Evolutionary conservation across 2,797 vertebrate species (phyloP).

Genomic region (Coreius guichenoti): DNA sequence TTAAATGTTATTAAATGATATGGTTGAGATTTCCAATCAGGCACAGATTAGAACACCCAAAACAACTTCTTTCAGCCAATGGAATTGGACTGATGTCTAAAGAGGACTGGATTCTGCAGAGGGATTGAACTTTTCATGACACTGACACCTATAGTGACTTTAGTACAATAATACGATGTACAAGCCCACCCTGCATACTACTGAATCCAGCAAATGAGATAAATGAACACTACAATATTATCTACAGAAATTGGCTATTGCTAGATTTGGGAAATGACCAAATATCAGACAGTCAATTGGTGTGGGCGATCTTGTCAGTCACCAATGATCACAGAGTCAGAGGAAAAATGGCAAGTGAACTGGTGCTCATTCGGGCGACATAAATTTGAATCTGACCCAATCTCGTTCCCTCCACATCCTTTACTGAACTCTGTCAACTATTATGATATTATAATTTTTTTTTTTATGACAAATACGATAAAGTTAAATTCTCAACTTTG

Average conservation of each 20-base stretch:
- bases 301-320: background rate
- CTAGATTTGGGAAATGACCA: background rate
- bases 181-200: background rate
- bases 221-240: background rate
- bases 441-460: too few relatives aligned
- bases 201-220: background rate
- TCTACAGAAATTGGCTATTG: background rate
- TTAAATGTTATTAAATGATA: background rate
- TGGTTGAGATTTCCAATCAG: constrained; percentile 2
- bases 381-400: background rate
- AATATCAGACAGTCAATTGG: background rate
- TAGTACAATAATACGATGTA: too few relatives aligned
- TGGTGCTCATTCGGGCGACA: background rate
- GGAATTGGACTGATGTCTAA: background rate
- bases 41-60: background rate
- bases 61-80: background rate
- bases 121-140: background rate
- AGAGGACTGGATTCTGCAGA: background rate
- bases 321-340: background rate
- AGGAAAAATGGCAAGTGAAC: background rate
- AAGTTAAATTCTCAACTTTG: background rate
- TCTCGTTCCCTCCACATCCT: background rate
- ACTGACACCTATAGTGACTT: background rate
- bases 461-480: background rate
- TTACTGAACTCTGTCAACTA: background rate